Evolutionary conservation across 2,113 vertebrate species (phyloP).

Genomic region (Dicentrarchus labrax): DNA sequence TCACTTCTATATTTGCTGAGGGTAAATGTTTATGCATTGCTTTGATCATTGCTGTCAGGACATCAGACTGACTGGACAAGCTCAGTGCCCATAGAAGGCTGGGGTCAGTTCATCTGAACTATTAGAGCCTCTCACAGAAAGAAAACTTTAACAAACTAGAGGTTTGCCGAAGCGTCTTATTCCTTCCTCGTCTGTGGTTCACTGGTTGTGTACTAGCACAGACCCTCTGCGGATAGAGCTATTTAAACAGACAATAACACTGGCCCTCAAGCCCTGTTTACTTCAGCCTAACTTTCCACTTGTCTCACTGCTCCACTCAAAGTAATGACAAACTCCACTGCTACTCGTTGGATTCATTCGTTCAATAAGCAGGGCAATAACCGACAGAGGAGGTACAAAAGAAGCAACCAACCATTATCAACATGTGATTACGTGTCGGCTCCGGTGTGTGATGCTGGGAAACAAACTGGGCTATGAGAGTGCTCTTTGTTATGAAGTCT

Average conservation of each 20-base stretch:
- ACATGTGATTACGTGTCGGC: constrained; percentile 42
- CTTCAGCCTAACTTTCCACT: constrained; percentile 57
- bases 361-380: constrained; percentile 31
- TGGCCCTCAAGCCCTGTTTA: constrained; percentile 60
- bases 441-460: constrained; percentile 46
- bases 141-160: constrained; percentile 45
- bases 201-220: constrained; percentile 36
- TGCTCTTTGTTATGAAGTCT: constrained; percentile 51
- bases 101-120: constrained; percentile 43
- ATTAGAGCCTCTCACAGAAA: constrained; percentile 24
- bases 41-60: constrained; percentile 46
- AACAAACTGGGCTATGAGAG: constrained; percentile 42
- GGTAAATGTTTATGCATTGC: constrained; percentile 40
- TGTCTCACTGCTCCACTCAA: constrained; percentile 35
- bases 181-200: constrained; percentile 42
- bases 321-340: constrained; percentile 35
- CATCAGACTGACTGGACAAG: constrained; percentile 23
- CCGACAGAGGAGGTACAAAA: constrained; percentile 52
- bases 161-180: constrained; percentile 8
- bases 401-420: constrained; percentile 48
- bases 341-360: constrained; percentile 36
- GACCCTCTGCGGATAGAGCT: constrained; percentile 50
- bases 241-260: constrained; percentile 68
- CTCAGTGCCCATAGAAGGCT: constrained; percentile 35
- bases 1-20: background rate